A percentile compares a stretch with the other conserved stretches of the same genome.
phyloP scores from a whole-genome alignment of 2,888 invertebrate genomes.

The Ommatoiulus sabulosus region DNA sequence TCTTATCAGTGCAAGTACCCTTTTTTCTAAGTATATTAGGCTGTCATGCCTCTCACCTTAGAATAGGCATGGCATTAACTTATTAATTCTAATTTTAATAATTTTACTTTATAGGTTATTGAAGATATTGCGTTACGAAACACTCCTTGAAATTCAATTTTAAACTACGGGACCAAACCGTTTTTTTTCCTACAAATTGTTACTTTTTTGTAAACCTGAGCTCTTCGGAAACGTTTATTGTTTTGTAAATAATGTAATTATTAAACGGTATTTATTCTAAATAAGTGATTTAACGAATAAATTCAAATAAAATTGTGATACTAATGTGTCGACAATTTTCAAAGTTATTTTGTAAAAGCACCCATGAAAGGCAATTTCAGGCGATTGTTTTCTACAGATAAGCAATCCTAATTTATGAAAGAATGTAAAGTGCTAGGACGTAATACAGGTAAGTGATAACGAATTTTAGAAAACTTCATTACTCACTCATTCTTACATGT shows the following conservation, averaged over 20 bases:
- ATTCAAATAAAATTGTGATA: neutral
- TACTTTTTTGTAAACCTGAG: conserved; percentile 2
- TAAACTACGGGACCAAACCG: conserved; percentile 12
- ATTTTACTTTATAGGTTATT: conserved; percentile 3
- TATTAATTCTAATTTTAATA: neutral
- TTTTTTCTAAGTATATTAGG: neutral
- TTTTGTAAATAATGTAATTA: conserved; percentile 34
- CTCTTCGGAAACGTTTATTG: conserved; percentile 19
- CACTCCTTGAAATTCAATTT: conserved; percentile 18
- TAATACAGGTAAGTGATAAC: too few relatives aligned
- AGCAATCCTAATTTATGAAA: too few relatives aligned
- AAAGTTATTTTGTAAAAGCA: neutral
- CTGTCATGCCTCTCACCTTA: too few relatives aligned
- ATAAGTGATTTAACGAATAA: neutral
- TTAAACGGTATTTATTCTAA: conserved; percentile 34
- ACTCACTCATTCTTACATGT: too few relatives aligned
- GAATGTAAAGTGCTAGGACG: too few relatives aligned
- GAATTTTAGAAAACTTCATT: too few relatives aligned
- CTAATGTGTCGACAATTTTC: neutral
- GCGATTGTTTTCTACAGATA: too few relatives aligned
- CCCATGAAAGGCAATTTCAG: neutral
- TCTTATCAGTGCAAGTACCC: conserved; percentile 78
- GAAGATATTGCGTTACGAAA: conserved; percentile 7
- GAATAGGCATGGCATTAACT: neutral
- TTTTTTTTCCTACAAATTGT: conserved; percentile 32